phyloP scores from a whole-genome alignment of 2,888 invertebrate species.

The Leucophora obtusa region DNA sequence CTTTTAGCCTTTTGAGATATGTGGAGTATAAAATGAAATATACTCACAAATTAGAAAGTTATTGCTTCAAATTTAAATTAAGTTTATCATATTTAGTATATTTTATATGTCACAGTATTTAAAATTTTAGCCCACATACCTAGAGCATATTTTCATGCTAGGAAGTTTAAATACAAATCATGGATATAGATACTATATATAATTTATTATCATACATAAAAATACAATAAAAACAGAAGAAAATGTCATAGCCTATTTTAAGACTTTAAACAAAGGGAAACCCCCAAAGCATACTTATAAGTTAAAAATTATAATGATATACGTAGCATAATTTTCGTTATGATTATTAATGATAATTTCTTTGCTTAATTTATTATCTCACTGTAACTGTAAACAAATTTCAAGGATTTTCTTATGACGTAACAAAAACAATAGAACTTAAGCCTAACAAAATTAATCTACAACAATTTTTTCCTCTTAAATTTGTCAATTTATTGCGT shows the following conservation, averaged over 20 bases:
- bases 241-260: neutral
- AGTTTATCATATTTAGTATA: too few species aligned
- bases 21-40: too few species aligned
- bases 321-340: neutral
- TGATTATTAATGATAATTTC: neutral
- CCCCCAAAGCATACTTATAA: neutral
- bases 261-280: neutral
- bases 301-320: neutral
- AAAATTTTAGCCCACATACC: too few species aligned
- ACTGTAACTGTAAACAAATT: neutral
- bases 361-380: neutral
- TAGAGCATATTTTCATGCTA: too few species aligned
- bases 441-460: neutral
- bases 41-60: too few species aligned
- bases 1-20: too few species aligned
- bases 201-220: too few species aligned
- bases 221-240: neutral
- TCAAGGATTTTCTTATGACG: neutral
- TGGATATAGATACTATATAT: too few species aligned
- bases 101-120: too few species aligned
- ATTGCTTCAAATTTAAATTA: too few species aligned
- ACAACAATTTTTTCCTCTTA: neutral
- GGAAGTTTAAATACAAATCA: too few species aligned
- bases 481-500: neutral
- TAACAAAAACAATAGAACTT: neutral